Evolutionary conservation across 2,888 invertebrate species (phyloP).

Genomic region (Watsonalla cultraria): DNA sequence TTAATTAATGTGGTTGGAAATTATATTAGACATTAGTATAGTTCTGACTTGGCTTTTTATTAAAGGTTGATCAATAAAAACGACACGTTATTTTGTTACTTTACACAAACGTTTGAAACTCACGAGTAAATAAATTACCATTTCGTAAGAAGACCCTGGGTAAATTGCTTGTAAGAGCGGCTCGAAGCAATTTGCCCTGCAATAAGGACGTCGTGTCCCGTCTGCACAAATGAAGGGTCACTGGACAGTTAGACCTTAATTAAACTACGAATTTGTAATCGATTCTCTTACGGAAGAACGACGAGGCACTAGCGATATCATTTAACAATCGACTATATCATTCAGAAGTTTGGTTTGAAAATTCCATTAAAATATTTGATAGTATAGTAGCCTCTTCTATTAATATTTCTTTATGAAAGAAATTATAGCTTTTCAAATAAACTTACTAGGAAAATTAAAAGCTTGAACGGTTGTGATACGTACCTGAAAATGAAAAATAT

Average conservation of each 20-base stretch:
- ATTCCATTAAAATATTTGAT: no score
- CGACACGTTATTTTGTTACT: no score
- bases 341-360: no score
- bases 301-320: background rate
- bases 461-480: conserved; percentile 29
- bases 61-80: background rate
- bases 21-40: background rate
- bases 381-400: no score
- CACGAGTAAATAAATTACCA: conserved; percentile 9
- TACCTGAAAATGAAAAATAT: conserved; percentile 58
- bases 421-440: no score
- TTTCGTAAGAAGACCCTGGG: conserved; percentile 25
- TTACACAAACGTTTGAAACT: background rate
- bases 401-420: no score
- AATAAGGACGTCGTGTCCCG: conserved; percentile 63
- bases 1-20: conserved; percentile 5
- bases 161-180: conserved; percentile 46
- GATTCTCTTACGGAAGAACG: conserved; percentile 22
- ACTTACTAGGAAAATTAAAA: background rate
- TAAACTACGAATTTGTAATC: conserved; percentile 64
- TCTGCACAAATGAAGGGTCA: conserved; percentile 71
- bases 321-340: background rate
- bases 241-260: conserved; percentile 61
- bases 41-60: background rate
- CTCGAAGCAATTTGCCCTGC: conserved; percentile 60